Percentiles rank a stretch among this genome's conserved stretches.
Conservation (phyloP, 2,797 vertebrate species). For the Danio jaintianensis region DNA sequence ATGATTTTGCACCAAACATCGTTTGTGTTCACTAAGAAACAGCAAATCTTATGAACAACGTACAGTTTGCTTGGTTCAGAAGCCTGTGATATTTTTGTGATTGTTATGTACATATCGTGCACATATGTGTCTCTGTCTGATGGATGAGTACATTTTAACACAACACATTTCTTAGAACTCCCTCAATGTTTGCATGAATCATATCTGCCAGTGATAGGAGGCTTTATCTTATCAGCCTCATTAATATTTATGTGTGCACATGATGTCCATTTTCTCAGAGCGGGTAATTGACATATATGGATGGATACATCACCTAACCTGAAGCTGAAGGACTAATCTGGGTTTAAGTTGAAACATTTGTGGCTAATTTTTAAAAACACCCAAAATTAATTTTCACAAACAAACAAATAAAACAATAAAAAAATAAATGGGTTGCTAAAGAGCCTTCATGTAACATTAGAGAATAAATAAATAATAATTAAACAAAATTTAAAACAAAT, state of each 20-base stretch:
- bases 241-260: constrained; percentile 12
- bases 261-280: not conserved
- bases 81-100: not conserved
- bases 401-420: fast-evolving
- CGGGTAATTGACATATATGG: not conserved
- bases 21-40: not conserved
- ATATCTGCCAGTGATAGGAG: constrained; percentile 8
- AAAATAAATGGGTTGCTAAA: not conserved
- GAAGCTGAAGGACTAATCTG: not conserved
- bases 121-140: not conserved
- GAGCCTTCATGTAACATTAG: too few species aligned
- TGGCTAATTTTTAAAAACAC: not conserved
- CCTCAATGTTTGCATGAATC: constrained; percentile 6
- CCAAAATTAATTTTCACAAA: not conserved
- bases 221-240: constrained; percentile 5
- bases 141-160: not conserved
- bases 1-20: too few species aligned
- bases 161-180: constrained; percentile 18
- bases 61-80: not conserved
- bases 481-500: too few species aligned
- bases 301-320: not conserved
- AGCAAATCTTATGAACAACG: not conserved
- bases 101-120: not conserved
- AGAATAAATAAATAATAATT: too few species aligned
- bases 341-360: not conserved